phyloP scores from a whole-genome alignment of 2,888 invertebrate species.

The Yponomeuta cagnagella region DNA sequence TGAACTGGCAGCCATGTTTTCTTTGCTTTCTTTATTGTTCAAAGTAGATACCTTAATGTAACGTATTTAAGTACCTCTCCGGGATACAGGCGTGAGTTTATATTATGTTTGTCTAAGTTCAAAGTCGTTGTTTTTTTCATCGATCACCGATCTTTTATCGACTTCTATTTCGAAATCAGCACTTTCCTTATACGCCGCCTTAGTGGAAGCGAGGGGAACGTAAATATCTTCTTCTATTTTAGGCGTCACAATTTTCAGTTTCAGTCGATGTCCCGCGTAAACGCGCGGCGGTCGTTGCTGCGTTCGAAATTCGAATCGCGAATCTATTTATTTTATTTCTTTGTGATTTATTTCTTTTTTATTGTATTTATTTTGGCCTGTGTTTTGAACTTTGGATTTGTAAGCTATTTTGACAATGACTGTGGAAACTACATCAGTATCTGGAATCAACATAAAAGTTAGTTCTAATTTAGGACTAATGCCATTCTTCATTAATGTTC shows the following conservation, averaged over 20 bases:
- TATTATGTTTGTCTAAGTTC: no score
- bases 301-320: conserved; percentile 31
- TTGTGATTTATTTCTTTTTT: conserved; percentile 11
- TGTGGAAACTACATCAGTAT: conserved; percentile 41
- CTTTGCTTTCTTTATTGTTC: background rate
- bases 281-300: conserved; percentile 49
- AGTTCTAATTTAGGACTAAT: conserved; percentile 31
- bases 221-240: conserved; percentile 63
- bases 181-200: conserved; percentile 22
- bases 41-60: background rate
- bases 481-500: background rate
- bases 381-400: conserved; percentile 6
- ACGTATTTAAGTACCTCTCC: no score
- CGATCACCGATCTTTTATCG: conserved; percentile 28
- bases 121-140: conserved; percentile 15
- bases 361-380: conserved; percentile 20
- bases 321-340: conserved; percentile 20
- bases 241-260: conserved; percentile 65
- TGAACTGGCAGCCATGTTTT: background rate
- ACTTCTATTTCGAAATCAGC: conserved; percentile 42
- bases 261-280: conserved; percentile 49
- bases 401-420: conserved; percentile 35
- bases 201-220: conserved; percentile 46
- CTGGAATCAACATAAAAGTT: conserved; percentile 68
- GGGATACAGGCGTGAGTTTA: no score